Conservation (phyloP, 2,888 invertebrate genomes). For the Hetaerina titia region DNA sequence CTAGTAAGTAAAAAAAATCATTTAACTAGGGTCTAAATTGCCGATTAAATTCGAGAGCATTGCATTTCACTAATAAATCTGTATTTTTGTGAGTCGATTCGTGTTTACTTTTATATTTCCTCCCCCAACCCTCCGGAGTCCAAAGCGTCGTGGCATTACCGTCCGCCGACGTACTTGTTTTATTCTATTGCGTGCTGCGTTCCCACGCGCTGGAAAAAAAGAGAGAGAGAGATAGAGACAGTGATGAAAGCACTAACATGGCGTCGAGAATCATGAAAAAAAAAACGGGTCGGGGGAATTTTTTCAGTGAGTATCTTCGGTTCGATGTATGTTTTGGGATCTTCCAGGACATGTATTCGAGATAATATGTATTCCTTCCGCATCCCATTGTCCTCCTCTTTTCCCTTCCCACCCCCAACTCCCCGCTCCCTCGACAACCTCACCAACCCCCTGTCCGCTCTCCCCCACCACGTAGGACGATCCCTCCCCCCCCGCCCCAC, state of each 20-base stretch:
- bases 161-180: neutral
- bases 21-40: too few species aligned
- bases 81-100: too few species aligned
- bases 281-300: neutral
- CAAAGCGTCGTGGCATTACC: neutral
- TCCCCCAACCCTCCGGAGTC: neutral
- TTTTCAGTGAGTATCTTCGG: neutral
- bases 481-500: neutral
- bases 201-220: conserved; percentile 21
- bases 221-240: neutral
- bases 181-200: neutral
- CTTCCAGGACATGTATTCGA: conserved; percentile 21
- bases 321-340: conserved; percentile 39
- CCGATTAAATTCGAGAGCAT: too few species aligned
- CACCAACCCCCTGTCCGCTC: neutral
- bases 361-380: conserved; percentile 39
- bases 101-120: neutral
- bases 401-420: neutral
- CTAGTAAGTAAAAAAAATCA: too few species aligned
- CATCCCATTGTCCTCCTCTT: neutral
- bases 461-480: conserved; percentile 1
- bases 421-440: neutral
- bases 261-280: neutral
- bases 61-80: too few species aligned
- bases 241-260: conserved; percentile 32